Base-by-base conservation (phyloP, 2,888 invertebrate species). In the Drosophila greeni region DNA sequence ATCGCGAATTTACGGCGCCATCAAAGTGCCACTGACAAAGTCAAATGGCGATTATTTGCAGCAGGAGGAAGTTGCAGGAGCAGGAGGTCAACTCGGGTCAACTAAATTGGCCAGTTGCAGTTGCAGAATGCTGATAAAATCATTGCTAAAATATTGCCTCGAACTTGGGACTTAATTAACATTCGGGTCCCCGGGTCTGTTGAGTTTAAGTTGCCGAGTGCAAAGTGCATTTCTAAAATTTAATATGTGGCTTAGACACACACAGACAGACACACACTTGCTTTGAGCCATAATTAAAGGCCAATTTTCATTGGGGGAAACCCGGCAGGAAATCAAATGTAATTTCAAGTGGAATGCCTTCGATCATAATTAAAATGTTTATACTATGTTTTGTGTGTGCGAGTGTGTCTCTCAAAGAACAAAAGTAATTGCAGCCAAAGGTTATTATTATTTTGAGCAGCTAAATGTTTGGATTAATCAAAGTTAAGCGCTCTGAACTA, bases 1-100 rank as follows among this genome's bases (percentile, higher is more conserved):
- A 56, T 53, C 54, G 55, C 36, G 54, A 36, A 53, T 53, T 56
- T 56, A 56, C 55, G 52, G 36, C 53, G 42, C 42, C 42, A 65
- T 52, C 65, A 18, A 64, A 62, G 20, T 51, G 42, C 18, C 26
- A 36, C 5, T 11, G 14, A 45, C 66, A 64, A 66, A 42, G 40
- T 16, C 59, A 40, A 58, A 34, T 20, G 58, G 58, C 40, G 55
- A 57, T 40, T 58, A 57, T 42, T 40, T 39, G 31, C 39, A 39
- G 12, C 16, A 7, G 26, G 3, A 18, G 43, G n/a, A n/a, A n/a
- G n/a, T n/a, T n/a, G n/a, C n/a, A n/a, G 26, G 3, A 18, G 43
- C 18, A 12, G 29, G 16, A 26, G 55, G 55, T 56, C 55, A 53
- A 53, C 36, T 36, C 16, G 26, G 55, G 36, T 56, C 55, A 56